Conservation (phyloP, 2,797 vertebrate genomes). For the Triplophysa bombifrons region DNA sequence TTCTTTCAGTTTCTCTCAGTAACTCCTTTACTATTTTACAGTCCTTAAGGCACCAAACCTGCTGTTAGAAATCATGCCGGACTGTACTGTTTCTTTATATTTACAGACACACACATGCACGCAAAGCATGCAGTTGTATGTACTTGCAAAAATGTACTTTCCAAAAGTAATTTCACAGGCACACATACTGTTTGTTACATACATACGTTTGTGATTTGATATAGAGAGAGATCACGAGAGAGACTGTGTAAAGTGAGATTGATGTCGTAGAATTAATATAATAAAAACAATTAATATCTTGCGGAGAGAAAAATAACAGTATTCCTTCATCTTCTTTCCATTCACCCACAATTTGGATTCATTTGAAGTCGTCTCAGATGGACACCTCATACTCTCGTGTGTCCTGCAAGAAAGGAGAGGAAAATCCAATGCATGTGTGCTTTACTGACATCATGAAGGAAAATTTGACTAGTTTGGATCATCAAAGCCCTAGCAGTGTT, state of each 20-base stretch:
- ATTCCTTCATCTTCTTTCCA: conserved; percentile 57
- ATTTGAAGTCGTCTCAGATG: conserved; percentile 77
- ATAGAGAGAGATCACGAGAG: conserved; percentile 44
- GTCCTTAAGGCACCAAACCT: conserved; percentile 79
- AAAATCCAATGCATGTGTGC: not conserved
- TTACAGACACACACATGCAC: not conserved
- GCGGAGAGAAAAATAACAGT: conserved; percentile 67
- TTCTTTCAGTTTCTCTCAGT: conserved; percentile 7
- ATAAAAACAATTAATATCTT: conserved; percentile 59
- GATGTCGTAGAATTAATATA: conserved; percentile 24
- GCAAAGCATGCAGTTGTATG: conserved; percentile 15
- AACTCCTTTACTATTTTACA: conserved; percentile 29
- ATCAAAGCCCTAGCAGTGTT: not conserved
- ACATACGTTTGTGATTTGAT: conserved; percentile 27
- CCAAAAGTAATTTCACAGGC: not conserved
- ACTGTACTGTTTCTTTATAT: conserved; percentile 52
- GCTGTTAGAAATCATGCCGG: conserved; percentile 65
- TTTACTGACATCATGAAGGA: not conserved
- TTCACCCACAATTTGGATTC: conserved; percentile 58
- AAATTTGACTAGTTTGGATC: not conserved
- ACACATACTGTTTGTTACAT: conserved; percentile 20
- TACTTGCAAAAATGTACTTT: conserved; percentile 13
- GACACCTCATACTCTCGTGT: conserved; percentile 93
- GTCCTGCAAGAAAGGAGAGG: conserved; percentile 74
- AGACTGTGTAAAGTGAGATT: conserved; percentile 50